Evolutionary conservation across 2,888 invertebrate species (phyloP).

Genomic region (Caprella mutica): DNA sequence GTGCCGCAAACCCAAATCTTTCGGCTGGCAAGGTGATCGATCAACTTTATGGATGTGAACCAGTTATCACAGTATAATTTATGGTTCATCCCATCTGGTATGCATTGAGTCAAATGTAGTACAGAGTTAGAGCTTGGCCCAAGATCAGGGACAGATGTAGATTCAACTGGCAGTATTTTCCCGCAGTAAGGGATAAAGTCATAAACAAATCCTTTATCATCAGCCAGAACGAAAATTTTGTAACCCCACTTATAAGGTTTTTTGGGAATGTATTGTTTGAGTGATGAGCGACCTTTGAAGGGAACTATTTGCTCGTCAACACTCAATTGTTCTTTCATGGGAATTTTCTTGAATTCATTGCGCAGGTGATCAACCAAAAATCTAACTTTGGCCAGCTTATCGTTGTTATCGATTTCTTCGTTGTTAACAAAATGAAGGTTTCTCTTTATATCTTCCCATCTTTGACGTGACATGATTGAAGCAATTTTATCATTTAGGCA

Average conservation of each 20-base stretch:
- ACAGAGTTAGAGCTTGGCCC: constrained; percentile 7
- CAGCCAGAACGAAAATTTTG: neutral
- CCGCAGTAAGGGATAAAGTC: constrained; percentile 4
- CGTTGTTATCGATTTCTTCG: neutral
- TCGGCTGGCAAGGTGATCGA: constrained; percentile 7
- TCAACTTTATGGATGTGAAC: neutral
- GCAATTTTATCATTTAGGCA: neutral
- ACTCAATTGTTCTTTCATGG: constrained; percentile 6
- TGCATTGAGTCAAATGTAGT: constrained; percentile 7
- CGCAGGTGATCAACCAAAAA: neutral
- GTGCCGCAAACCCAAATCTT: constrained; percentile 15
- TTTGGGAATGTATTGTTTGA: constrained; percentile 7
- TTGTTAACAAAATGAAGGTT: constrained; percentile 1
- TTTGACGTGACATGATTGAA: neutral
- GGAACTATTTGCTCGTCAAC: constrained; percentile 12
- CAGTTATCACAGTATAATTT: constrained; percentile 22
- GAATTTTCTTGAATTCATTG: constrained; percentile 1
- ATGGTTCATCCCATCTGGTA: constrained; percentile 13
- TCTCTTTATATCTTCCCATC: constrained; percentile 2
- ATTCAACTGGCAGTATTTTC: constrained; percentile 1
- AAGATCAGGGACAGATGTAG: constrained; percentile 11
- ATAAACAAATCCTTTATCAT: constrained; percentile 1
- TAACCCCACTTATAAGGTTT: neutral
- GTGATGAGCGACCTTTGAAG: constrained; percentile 8
- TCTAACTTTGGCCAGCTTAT: constrained; percentile 3